A percentile compares a stretch with the other conserved stretches of the same genome.
phyloP scores from a whole-genome alignment of 2,888 invertebrate species.

The Globia sparganii region DNA sequence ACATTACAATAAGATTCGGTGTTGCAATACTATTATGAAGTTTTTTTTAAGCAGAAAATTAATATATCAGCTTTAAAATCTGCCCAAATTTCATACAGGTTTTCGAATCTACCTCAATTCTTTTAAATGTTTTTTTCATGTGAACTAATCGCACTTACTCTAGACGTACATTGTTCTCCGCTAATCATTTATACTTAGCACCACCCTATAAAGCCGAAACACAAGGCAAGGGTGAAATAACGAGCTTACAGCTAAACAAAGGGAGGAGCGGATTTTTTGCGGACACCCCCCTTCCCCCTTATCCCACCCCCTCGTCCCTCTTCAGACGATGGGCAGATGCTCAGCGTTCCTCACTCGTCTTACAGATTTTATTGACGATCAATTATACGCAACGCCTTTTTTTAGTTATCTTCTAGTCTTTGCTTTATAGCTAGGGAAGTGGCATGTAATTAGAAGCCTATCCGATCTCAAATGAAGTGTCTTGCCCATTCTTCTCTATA shows the following conservation, averaged over 20 bases:
- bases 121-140: not conserved
- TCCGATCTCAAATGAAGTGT: not conserved
- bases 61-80: not conserved
- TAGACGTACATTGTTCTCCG: conserved; percentile 11
- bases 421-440: not conserved
- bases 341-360: conserved; percentile 53
- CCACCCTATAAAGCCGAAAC: conserved; percentile 72
- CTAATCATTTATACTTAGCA: conserved; percentile 48
- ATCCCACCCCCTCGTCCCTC: conserved; percentile 22
- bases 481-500: not conserved
- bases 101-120: not conserved
- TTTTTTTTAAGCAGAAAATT: not conserved
- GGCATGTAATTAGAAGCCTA: not conserved
- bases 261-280: conserved; percentile 70
- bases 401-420: not conserved
- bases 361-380: conserved; percentile 59
- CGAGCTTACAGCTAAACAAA: conserved; percentile 81
- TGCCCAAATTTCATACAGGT: not conserved
- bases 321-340: conserved; percentile 62
- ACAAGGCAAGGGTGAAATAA: conserved; percentile 83
- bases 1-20: not conserved
- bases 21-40: not conserved
- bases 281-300: conserved; percentile 57
- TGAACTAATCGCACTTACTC: not conserved
- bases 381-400: conserved; percentile 35